Percentiles rank a stretch among this genome's conserved stretches.
Evolutionary conservation across 2,797 vertebrate species (phyloP).

Genomic region (Clarias fuscus): DNA sequence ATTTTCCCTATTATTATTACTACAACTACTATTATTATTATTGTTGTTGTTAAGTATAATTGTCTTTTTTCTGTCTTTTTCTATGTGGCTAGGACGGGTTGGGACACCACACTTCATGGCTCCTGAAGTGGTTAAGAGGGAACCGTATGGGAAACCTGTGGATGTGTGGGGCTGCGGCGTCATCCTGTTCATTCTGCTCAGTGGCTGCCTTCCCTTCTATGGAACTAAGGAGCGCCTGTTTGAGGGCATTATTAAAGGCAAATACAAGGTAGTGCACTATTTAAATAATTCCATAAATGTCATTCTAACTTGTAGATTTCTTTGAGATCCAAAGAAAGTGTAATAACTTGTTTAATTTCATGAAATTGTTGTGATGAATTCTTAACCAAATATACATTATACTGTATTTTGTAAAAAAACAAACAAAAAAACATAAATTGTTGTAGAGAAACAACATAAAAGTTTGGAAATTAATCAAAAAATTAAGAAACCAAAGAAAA

Average conservation of each 20-base stretch:
- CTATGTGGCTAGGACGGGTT: constrained; percentile 79
- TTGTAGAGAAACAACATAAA: neutral
- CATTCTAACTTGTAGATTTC: neutral
- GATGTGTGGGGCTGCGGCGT: constrained; percentile 99
- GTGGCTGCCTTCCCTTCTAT: constrained; percentile 96
- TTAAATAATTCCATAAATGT: neutral
- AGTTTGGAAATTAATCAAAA: too few species aligned
- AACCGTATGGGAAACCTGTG: constrained; percentile 96
- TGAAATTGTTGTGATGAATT: neutral
- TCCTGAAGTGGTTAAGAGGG: constrained; percentile 96
- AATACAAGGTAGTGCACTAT: constrained; percentile 86
- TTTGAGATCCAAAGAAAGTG: neutral
- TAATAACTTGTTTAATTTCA: neutral
- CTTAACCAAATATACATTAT: neutral
- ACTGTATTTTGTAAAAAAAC: neutral
- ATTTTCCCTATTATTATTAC: neutral
- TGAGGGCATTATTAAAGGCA: constrained; percentile 97
- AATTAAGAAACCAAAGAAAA: too few species aligned
- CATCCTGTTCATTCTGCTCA: constrained; percentile 97
- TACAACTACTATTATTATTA: neutral
- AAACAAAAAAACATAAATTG: neutral
- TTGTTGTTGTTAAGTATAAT: neutral
- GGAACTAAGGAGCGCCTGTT: constrained; percentile 98
- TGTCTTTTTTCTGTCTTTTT: neutral
- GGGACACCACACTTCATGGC: constrained; percentile 99